phyloP scores from a whole-genome alignment of 2,113 vertebrate species.

The Mustelus asterias region DNA sequence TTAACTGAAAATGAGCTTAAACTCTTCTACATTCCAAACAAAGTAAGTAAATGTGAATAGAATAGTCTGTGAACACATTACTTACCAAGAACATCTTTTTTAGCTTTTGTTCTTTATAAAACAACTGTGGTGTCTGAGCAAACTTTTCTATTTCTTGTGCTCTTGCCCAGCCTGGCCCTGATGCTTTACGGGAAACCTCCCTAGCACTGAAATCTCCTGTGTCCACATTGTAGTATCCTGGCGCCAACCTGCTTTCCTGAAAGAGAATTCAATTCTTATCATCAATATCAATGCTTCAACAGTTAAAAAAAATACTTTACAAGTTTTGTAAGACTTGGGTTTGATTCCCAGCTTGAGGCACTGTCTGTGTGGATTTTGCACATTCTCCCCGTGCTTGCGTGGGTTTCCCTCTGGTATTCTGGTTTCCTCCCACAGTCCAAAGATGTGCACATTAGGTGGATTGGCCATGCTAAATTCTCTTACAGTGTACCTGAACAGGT shows the following conservation, averaged over 20 bases:
- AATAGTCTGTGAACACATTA: conserved; percentile 4
- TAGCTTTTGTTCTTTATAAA: conserved; percentile 48
- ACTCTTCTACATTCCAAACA: background rate
- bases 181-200: conserved; percentile 41
- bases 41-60: background rate
- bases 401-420: no score
- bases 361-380: no score
- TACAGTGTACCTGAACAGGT: no score
- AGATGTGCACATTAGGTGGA: no score
- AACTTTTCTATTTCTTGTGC: conserved; percentile 43
- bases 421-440: no score
- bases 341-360: no score
- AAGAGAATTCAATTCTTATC: conserved; percentile 37
- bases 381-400: no score
- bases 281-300: background rate
- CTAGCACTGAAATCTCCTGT: conserved; percentile 48
- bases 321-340: background rate
- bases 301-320: background rate
- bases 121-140: conserved; percentile 51
- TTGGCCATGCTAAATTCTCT: no score
- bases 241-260: conserved; percentile 54
- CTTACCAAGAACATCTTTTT: conserved; percentile 51
- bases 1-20: background rate
- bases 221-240: conserved; percentile 50
- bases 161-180: conserved; percentile 52